These are phyloP conservation scores for Diplazon laetatorius DNA, from an alignment of 2,888 invertebrate species.

Conservation along the genomic window DNA sequence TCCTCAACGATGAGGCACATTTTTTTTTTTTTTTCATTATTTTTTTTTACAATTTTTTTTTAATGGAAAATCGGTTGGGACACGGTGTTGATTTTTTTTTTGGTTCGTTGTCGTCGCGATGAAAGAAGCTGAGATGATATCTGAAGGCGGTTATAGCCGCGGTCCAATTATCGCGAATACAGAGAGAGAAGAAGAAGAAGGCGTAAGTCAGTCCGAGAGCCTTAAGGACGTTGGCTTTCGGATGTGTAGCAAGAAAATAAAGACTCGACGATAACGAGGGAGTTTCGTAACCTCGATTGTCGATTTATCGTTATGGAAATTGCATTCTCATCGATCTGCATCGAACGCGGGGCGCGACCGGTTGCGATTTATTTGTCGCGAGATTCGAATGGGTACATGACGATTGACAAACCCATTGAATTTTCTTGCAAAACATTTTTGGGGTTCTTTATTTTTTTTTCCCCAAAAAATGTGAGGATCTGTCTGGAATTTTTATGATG, in stretches of 20 bases:
- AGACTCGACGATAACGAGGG: neutral
- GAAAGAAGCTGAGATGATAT: slow-evolving; percentile 33
- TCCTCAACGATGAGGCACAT: slow-evolving; percentile 27
- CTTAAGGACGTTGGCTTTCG: neutral
- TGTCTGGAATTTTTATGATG: too few relatives aligned
- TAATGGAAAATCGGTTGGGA: slow-evolving; percentile 30
- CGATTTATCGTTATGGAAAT: slow-evolving; percentile 1
- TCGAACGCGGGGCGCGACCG: neutral
- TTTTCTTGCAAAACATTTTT: neutral
- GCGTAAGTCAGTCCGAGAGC: too few relatives aligned
- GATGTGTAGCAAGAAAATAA: slow-evolving; percentile 14
- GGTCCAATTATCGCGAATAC: slow-evolving; percentile 44
- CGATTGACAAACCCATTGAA: neutral
- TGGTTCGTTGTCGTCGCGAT: slow-evolving; percentile 23
- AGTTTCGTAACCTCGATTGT: neutral
- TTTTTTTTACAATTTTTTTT: too few relatives aligned
- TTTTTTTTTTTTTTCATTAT: too few relatives aligned
- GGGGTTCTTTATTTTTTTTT: too few relatives aligned
- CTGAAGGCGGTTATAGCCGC: slow-evolving; percentile 41
- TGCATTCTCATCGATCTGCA: neutral
- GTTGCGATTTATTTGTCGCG: neutral
- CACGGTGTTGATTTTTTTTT: slow-evolving; percentile 9
- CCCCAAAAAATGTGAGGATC: too few relatives aligned
- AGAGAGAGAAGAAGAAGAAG: slow-evolving; percentile 27
- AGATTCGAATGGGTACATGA: neutral